Base-by-base conservation (phyloP, 2,113 vertebrate genomes). In the Cyprinus carpio region DNA sequence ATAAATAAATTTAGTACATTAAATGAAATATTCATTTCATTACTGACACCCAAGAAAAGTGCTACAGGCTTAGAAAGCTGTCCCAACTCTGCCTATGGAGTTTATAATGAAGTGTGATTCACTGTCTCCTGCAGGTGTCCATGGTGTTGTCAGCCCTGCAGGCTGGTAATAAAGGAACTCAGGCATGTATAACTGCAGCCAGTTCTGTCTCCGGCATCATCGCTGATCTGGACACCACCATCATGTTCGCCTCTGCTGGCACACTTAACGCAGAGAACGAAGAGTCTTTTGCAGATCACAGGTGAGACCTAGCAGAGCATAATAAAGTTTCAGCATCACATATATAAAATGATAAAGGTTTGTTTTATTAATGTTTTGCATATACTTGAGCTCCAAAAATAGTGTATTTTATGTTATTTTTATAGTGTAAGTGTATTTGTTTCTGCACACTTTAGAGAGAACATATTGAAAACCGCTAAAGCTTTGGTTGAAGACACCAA, bases 231-330 rank as follows among this genome's bases (percentile, higher is more conserved):
- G 98, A 99, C 92, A 99, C 98, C 76, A 99, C 98, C 83, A 99
- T 99, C 93, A 99, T 99, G 98, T 99, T 99, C 65, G 98, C 98
- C 25, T 97, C 98, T 0, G 98, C 98, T 3, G 98, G 98, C 83
- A 99, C 98, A 0, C 96, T 99, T 64, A 97, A 97, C 6, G 95
- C 98, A 0, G 98, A 99, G 91, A 97, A 98, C 87, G 97, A 97
- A 0, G 98, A 99, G 89, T 97, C 97, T 0, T 99, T 99, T 5
- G 98, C 98, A 6, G 97, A 99, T 87, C 98, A 99, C 94, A 98
- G 98, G 98, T 99, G 81, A 87, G 75, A 51, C 78, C 15, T 34
- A 40, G 10, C 16, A 43, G 9, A 75, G 0, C 65, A 1, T 51
- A 51, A 15, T 12, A 49, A 3, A 46, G 43, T 51, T 51, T 51